Percentiles rank a stretch among this genome's conserved stretches.
These are phyloP conservation scores for Triplophysa yarkandensis DNA, from an alignment of 2,797 vertebrate species.

Conservation along the genomic window DNA sequence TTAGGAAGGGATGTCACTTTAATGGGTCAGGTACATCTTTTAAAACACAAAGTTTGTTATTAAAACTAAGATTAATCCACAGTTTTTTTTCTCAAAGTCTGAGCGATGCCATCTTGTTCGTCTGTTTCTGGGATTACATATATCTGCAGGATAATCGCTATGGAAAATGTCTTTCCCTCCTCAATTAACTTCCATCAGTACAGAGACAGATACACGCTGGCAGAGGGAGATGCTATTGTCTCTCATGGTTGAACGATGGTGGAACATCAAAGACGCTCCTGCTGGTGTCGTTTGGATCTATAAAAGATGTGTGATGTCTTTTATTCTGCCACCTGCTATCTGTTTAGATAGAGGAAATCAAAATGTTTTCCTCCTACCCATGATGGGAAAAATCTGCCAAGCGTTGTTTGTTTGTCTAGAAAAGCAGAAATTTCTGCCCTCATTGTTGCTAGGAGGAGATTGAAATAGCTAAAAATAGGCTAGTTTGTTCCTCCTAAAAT, in stretches of 20 bases:
- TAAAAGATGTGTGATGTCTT: constrained; percentile 44
- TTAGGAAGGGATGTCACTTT: not conserved
- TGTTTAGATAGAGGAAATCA: constrained; percentile 42
- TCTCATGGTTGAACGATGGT: constrained; percentile 44
- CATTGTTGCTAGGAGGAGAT: constrained; percentile 42
- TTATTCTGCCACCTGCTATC: constrained; percentile 49
- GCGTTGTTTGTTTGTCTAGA: constrained; percentile 40
- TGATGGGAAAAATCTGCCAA: constrained; percentile 41
- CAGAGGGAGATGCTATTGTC: constrained; percentile 43
- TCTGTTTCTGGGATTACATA: constrained; percentile 13
- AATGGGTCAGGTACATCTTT: not conserved
- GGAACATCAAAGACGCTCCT: constrained; percentile 39
- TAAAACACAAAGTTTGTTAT: constrained; percentile 14
- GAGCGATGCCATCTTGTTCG: not conserved
- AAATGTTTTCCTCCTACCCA: constrained; percentile 36
- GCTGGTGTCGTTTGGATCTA: constrained; percentile 44
- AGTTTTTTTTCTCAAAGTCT: not conserved
- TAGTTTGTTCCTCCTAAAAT: constrained; percentile 24
- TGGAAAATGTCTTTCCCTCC: constrained; percentile 15
- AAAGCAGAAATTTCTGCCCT: constrained; percentile 47
- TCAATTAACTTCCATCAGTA: constrained; percentile 31
- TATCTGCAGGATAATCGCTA: constrained; percentile 24
- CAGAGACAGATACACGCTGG: constrained; percentile 42
- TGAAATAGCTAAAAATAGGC: constrained; percentile 39
- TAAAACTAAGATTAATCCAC: not conserved